Percentiles rank a stretch among this genome's conserved stretches.
Evolutionary conservation across 1,140 invertebrate genomes (phyloP).

Genomic region (Harpegnathos saltator): DNA sequence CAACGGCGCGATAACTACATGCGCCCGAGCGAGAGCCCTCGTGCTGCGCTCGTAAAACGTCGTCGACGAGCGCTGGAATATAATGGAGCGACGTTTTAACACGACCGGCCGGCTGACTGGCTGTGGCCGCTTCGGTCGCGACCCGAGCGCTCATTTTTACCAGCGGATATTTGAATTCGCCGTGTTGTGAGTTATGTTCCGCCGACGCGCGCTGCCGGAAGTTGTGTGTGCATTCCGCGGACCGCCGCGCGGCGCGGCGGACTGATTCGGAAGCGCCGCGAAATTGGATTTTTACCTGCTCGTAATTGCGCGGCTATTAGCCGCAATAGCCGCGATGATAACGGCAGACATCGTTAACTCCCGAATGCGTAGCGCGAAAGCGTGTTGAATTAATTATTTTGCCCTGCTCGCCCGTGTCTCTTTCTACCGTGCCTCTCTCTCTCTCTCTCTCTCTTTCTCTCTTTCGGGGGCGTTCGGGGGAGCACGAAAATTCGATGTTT

Average conservation of each 20-base stretch:
- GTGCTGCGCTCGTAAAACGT: constrained; percentile 55
- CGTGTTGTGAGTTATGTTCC: constrained; percentile 32
- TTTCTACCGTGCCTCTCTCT: too few relatives aligned
- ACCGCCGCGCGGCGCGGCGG: not conserved
- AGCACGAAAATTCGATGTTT: too few relatives aligned
- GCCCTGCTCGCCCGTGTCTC: too few relatives aligned
- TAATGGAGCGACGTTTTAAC: constrained; percentile 57
- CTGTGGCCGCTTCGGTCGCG: constrained; percentile 20
- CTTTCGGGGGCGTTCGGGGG: too few relatives aligned
- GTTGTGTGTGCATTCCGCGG: constrained; percentile 46
- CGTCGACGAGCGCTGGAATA: constrained; percentile 32
- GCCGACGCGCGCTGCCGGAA: constrained; percentile 21
- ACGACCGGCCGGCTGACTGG: not conserved
- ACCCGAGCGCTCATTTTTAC: constrained; percentile 33
- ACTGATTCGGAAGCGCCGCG: not conserved
- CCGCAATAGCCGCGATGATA: too few relatives aligned
- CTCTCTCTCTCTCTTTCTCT: too few relatives aligned
- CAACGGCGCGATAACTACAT: constrained; percentile 41
- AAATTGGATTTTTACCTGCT: constrained; percentile 27
- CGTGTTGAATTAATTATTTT: too few relatives aligned
- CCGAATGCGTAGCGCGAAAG: too few relatives aligned
- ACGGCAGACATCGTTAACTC: too few relatives aligned
- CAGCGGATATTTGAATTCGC: constrained; percentile 52
- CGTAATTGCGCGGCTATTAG: too few relatives aligned
- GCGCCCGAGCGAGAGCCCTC: not conserved